phyloP scores from a whole-genome alignment of 1,140 invertebrate species.

The Dreissena rostriformis region DNA sequence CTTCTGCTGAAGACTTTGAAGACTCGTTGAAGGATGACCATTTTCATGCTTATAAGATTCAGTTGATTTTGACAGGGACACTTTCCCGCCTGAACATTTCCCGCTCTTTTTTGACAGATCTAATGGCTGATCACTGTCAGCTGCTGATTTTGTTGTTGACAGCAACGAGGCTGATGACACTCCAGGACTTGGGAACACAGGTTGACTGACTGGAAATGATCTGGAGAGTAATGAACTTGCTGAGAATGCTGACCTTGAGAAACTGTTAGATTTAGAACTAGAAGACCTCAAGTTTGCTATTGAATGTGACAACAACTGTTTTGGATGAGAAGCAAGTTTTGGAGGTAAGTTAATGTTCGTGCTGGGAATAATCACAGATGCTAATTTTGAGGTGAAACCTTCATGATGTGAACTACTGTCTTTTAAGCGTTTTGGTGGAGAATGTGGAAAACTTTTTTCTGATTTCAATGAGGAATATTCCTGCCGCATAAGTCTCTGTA shows the following conservation, averaged over 20 bases:
- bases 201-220: conserved; percentile 32
- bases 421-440: conserved; percentile 44
- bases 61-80: neutral
- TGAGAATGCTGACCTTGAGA: conserved; percentile 27
- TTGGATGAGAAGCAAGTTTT: conserved; percentile 53
- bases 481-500: conserved; percentile 65
- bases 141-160: too few relatives aligned
- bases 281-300: conserved; percentile 36
- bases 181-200: conserved; percentile 5
- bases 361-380: conserved; percentile 58
- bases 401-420: conserved; percentile 46
- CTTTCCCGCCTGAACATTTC: conserved; percentile 7
- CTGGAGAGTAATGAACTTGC: conserved; percentile 32
- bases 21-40: conserved; percentile 68
- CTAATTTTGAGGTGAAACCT: conserved; percentile 56
- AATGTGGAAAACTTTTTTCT: conserved; percentile 20
- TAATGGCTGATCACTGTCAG: conserved; percentile 71
- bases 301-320: conserved; percentile 51
- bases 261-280: conserved; percentile 13
- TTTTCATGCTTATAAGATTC: conserved; percentile 38
- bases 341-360: conserved; percentile 24
- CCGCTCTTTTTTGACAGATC: conserved; percentile 72
- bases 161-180: neutral
- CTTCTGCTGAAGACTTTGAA: conserved; percentile 75
- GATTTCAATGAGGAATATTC: conserved; percentile 55